Base-by-base conservation (phyloP, 2,888 invertebrate genomes). In the Ptilodon capucinus region DNA sequence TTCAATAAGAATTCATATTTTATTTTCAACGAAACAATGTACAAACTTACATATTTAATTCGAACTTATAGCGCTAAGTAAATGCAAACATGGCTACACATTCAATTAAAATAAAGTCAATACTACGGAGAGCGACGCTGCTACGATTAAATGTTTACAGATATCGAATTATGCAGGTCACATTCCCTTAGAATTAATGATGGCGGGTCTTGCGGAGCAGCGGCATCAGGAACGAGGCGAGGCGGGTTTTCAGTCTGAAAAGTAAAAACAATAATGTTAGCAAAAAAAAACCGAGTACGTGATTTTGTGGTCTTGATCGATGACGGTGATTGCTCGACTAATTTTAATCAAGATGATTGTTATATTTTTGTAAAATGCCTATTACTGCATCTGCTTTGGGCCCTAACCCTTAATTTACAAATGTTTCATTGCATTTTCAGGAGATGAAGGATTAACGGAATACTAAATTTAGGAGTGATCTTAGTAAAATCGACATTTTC, bases 151-250 rank as follows among this genome's bases (percentile, higher is more conserved):
- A 49, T 40, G 23, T 44, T 48, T 51, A 45, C 40, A 8, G 36
- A n/a, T 14, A 35, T 11, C 17, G 35, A 4, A 11, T 1, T 8
- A 35, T 7, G 35, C 17, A 17, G 11, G 35, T 35, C 35, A 35
- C 18, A 19, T 19, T 19, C 19, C 18, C 13, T 18, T 38, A 1
- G 46, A 18, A 38, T 71, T 64, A 84, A 48, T 89, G 87, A 54
- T 88, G 85, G 46, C 86, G 83, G 38, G 81, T 80, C 64, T 79
- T 84, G 52, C 84, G 79, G 45, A 93, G 71, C 11, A 93, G 76
- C 0, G 93, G 92, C 51, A 90, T 71, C 59, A 93, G 77, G 42
- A 93, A 76, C 61, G 83, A 91, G 11, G 92, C 89, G 28, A 93
- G 74, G 16, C 91, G 88, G 46, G 91, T 80, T 60, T 88, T 91